These are phyloP conservation scores for Pseudopleuronectes americanus DNA, from an alignment of 2,797 vertebrate genomes.

Conservation along the genomic window DNA sequence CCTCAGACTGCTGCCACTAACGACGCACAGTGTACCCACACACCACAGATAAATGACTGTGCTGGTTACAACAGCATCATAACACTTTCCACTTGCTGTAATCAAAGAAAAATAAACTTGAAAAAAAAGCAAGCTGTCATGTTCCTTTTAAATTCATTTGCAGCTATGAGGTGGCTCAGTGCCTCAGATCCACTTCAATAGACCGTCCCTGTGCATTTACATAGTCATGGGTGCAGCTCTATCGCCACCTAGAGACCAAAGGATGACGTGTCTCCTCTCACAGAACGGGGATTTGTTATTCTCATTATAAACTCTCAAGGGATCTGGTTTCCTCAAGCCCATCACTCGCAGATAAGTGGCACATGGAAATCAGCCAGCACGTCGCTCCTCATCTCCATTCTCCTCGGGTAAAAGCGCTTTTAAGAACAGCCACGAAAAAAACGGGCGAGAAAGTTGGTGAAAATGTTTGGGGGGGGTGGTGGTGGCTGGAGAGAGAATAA, in stretches of 20 bases:
- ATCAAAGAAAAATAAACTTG: conserved; percentile 67
- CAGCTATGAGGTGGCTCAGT: conserved; percentile 28
- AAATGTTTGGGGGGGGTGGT: conserved; percentile 40
- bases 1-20: conserved; percentile 52
- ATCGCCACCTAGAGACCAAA: conserved; percentile 62
- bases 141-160: conserved; percentile 55
- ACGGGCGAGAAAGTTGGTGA: conserved; percentile 48
- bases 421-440: conserved; percentile 64
- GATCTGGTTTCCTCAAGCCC: conserved; percentile 75
- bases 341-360: conserved; percentile 77
- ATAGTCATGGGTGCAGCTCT: conserved; percentile 49
- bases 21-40: conserved; percentile 44
- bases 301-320: conserved; percentile 73
- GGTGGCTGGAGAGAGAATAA: conserved; percentile 36
- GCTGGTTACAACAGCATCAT: conserved; percentile 44
- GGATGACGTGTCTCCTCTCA: conserved; percentile 7
- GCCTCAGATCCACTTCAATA: conserved; percentile 15
- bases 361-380: conserved; percentile 76
- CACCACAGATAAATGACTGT: conserved; percentile 56
- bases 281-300: conserved; percentile 64
- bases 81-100: conserved; percentile 68
- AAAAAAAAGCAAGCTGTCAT: conserved; percentile 47
- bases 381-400: conserved; percentile 74
- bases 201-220: conserved; percentile 9
- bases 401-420: conserved; percentile 59